phyloP scores from a whole-genome alignment of 1,140 invertebrate genomes.

The Drosophila nikananu region DNA sequence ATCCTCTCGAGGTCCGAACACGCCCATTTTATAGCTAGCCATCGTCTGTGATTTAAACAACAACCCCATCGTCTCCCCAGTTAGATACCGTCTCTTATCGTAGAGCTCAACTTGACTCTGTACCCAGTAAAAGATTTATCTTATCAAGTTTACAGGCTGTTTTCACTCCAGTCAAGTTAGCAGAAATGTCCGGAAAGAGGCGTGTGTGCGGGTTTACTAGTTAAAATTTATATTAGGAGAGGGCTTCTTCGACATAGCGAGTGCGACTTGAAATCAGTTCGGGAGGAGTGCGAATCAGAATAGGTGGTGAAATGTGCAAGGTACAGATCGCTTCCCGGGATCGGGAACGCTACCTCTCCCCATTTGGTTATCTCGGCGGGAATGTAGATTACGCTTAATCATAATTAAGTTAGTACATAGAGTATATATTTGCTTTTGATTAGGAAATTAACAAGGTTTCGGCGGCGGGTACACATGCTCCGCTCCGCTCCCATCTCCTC shows the following conservation, averaged over 20 bases:
- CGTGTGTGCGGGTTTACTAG: neutral
- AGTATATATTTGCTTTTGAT: constrained; percentile 41
- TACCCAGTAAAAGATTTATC: constrained; percentile 19
- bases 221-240: neutral
- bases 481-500: constrained; percentile 7
- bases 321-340: constrained; percentile 1
- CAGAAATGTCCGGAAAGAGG: neutral
- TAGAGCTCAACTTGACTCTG: constrained; percentile 12
- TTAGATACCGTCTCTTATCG: constrained; percentile 11
- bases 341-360: constrained; percentile 8
- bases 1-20: constrained; percentile 1
- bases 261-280: constrained; percentile 5
- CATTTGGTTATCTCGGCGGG: constrained; percentile 12
- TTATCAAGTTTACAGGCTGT: constrained; percentile 16
- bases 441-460: constrained; percentile 31
- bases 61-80: neutral
- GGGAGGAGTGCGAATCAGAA: neutral
- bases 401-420: constrained; percentile 28
- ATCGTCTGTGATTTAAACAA: constrained; percentile 9
- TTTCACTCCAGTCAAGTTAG: constrained; percentile 12
- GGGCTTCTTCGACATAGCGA: neutral
- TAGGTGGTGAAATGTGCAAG: constrained; percentile 17
- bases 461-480: constrained; percentile 5
- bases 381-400: constrained; percentile 26
- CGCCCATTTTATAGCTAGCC: constrained; percentile 9